Base-by-base conservation (phyloP, 1,140 invertebrate species). In the Penaeus japonicus region DNA sequence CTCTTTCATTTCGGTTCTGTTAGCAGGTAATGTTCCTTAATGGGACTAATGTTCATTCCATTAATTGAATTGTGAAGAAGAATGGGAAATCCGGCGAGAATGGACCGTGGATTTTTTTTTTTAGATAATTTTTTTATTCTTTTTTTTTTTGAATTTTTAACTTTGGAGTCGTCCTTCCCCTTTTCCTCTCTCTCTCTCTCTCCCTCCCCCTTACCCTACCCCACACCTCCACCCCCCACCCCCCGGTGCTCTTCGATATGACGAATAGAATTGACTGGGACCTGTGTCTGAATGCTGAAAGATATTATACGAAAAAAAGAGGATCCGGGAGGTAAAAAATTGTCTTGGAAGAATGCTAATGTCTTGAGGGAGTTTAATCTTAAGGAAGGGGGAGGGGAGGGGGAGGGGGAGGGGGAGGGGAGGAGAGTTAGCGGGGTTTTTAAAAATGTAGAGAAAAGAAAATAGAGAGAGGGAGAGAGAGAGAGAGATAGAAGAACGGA, bases 31-130 rank as follows among this genome's bases (percentile, higher is more conserved):
- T 78, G 87, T 75, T 80, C 32, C 87, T 83, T 84, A 88, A 88
- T 88, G 80, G 87, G 84, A 84, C 65, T 88, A 88, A 88, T 88
- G 80, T 82, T 88, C 86, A 88, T 88, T 88, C 80, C 79, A 88
- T 84, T 84, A 84, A 88, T 88, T 88, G 80, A 88, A 88, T 88
- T 83, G 80, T 88, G 80, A 77, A 54, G 80, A 88, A 88, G 79
- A 88, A 77, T 84, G 85, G 85, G 27, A n/a, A 59, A 30, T 20
- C 39, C 7, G n/a, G 35, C 10, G 17, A 78, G 70, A 57, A 85
- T 55, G 27, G 81, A 79, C 20, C 70, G 47, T 30, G 53, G 53
- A 82, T 65, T 73, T 54, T 73, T 82, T 86, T 32, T 83, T 59
- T 85, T 78, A 78, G 83, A 82, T 47, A 10, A 47, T 47, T 47